phyloP scores from a whole-genome alignment of 53 echinoderm and acorn worm genomes.

The Holothuria scabra region DNA sequence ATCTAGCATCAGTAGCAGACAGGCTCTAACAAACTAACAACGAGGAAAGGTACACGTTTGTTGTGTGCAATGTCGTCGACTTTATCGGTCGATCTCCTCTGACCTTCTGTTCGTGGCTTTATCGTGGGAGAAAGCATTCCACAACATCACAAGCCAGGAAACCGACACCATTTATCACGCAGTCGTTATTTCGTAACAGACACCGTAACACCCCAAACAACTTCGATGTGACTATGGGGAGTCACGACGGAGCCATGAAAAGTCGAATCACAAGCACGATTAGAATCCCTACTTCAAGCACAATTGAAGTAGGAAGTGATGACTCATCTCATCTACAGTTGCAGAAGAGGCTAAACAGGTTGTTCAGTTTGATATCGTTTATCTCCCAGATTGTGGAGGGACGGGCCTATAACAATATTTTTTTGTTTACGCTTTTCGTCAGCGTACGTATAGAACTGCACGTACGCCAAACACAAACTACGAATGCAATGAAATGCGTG shows the following conservation, averaged over 20 bases:
- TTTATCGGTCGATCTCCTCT: conserved; percentile 55
- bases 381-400: too few relatives aligned
- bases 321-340: too few relatives aligned
- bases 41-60: conserved; percentile 51
- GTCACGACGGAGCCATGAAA: conserved; percentile 13
- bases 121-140: conserved; percentile 30
- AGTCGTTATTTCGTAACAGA: conserved; percentile 35
- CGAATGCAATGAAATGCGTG: too few relatives aligned
- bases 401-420: too few relatives aligned
- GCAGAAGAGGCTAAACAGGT: too few relatives aligned
- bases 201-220: background rate
- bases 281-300: too few relatives aligned
- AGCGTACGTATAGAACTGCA: too few relatives aligned
- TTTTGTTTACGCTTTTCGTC: too few relatives aligned
- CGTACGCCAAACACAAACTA: too few relatives aligned
- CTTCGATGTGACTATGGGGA: conserved; percentile 42
- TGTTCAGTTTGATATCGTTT: too few relatives aligned
- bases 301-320: too few relatives aligned
- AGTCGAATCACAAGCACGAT: too few relatives aligned
- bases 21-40: conserved; percentile 51
- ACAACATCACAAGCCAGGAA: background rate
- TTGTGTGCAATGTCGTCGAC: conserved; percentile 45
- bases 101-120: conserved; percentile 16
- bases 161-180: conserved; percentile 20
- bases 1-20: conserved; percentile 9